Base-by-base conservation (phyloP, 2,888 invertebrate genomes). In the Rhagonycha lutea region DNA sequence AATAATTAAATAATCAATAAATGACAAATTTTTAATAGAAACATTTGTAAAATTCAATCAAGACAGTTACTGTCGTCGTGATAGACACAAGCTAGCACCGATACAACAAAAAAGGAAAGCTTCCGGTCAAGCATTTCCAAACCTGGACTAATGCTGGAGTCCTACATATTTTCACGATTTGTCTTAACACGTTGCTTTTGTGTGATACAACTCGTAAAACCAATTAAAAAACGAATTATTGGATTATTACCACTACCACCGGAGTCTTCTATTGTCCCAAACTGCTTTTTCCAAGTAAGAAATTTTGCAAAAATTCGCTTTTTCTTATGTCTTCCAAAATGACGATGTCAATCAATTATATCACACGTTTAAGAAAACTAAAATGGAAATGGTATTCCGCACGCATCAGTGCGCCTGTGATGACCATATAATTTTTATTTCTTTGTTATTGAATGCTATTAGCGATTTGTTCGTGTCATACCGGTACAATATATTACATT, bases 61-160 rank as follows among this genome's bases (percentile, higher is more conserved):
- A 47, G 12, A 7, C 32, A 12, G 32, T n/a, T 47, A n/a, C n/a
- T n/a, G 47, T 47, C 3, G 47, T 47, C 47, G 47, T 47, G 47
- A 47, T 47, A 47, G 76, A 72, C 75, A 65, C 78, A 73, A 61
- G 60, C 74, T 67, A 73, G 75, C 69, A 74, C 71, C 71, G 62
- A 60, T 62, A 28, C 24, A 67, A 65, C 80, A 47, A 79, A 81
- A 79, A 81, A 79, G 81, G 81, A 76, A 74, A 78, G 78, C 75
- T 81, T 81, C 81, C 81, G 81, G 81, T 79, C 80, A 77, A 75
- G 74, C 76, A 77, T 78, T 80, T 79, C 81, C 80, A 78, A 81
- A 81, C 79, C 71, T 79, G 81, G 80, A 80, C 71, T 75, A 78
- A 69, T 76, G 70, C 70, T 76, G 77, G 79, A 78, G 70, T 74